Evolutionary conservation across 2,113 vertebrate genomes (phyloP).

Genomic region (Sylvietta virens): DNA sequence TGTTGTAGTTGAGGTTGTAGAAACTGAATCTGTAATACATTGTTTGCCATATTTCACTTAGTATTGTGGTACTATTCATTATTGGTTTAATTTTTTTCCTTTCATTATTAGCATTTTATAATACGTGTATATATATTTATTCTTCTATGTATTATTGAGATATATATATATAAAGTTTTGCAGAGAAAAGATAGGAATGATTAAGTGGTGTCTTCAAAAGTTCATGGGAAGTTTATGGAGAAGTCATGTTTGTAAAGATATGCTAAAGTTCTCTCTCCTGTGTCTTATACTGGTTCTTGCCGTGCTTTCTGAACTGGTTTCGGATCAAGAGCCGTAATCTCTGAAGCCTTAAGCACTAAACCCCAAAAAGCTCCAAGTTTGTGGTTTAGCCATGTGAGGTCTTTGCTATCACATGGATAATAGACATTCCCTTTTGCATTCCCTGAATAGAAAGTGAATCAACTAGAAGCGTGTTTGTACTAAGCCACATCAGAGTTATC

Average conservation of each 20-base stretch:
- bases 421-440: conserved; percentile 1
- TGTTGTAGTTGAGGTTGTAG: neutral
- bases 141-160: neutral
- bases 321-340: neutral
- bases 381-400: conserved; percentile 30
- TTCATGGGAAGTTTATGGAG: neutral
- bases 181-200: neutral
- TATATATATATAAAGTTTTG: neutral
- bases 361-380: neutral
- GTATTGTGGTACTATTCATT: neutral
- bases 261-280: neutral
- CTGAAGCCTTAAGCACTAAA: neutral
- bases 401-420: conserved; percentile 18
- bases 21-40: neutral
- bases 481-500: conserved; percentile 20
- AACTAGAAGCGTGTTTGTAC: neutral
- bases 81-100: neutral
- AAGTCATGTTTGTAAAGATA: neutral
- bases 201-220: neutral
- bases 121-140: neutral
- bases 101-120: neutral
- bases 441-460: neutral
- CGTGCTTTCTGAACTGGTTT: neutral
- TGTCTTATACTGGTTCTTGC: neutral
- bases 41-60: neutral